Base-by-base conservation (phyloP, 2,888 invertebrate species). In the Neoscelio sp. region DNA sequence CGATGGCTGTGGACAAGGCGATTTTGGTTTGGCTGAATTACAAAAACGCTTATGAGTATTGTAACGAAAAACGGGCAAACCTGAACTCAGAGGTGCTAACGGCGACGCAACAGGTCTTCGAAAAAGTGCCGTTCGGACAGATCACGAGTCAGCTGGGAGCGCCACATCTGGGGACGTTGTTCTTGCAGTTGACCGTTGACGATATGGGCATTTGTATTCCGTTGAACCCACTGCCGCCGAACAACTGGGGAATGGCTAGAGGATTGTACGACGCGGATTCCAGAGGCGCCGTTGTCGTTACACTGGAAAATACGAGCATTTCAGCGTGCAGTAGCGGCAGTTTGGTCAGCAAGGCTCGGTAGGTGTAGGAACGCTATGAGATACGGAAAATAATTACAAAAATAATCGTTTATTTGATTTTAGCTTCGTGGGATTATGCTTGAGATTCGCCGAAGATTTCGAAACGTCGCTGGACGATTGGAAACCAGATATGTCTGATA, bases 1-100 rank as follows among this genome's bases (percentile, higher is more conserved):
- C 99, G 0, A 94, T 97, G 87, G 99, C 99, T 5, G 96, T 99
- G 60, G 99, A 99, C 91, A 98, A 98, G 92, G 99, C 98, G 8
- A 98, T 99, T 82, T 93, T 99, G 13, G 98, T 99, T 46, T 99
- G 99, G 99, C 92, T 99, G 80, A 99, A 99, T 92, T 99, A 99
- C 89, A 99, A 99, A 91, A 99, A 99, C 91, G 99, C 99, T 0
- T 99, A 99, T 89, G 99, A 99, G 89, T 99, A 99, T 91, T 99
- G 99, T 99, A 97, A 97, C 83, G 98, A 98, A 90, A 99, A 99
- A 91, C 92, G 99, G 2, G 95, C 97, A 2, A 97, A 95, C 85
- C 92, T 98, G 38, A 98, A 97, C 88, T 96, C 96, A 85, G 98
- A 98, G 89, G 96, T 97, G 33, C 91, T 95, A 0, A 93, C 94